Evolutionary conservation across 2,113 vertebrate genomes (phyloP).

Genomic region (Gymnarchus niloticus): DNA sequence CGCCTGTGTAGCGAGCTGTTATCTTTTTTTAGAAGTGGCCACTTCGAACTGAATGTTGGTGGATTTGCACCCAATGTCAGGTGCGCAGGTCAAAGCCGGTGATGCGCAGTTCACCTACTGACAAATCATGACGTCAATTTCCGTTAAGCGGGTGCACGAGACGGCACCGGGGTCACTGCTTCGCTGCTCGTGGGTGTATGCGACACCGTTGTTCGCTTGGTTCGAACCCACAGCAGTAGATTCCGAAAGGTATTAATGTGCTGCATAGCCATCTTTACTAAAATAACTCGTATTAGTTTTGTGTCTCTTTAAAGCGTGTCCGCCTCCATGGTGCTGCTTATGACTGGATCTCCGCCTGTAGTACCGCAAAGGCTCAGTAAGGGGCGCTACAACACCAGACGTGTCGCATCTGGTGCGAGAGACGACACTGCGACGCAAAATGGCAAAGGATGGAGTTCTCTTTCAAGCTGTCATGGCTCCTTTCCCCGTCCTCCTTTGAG

Average conservation of each 20-base stretch:
- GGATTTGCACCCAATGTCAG: neutral
- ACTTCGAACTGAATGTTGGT: neutral
- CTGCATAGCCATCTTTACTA: neutral
- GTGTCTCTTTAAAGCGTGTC: neutral
- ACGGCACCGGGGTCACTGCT: slow-evolving; percentile 15
- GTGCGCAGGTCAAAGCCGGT: neutral
- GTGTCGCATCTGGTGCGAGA: neutral
- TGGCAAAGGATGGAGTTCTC: no score
- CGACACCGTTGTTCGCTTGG: neutral
- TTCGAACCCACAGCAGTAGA: neutral
- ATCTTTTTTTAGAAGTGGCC: neutral
- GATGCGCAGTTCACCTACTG: neutral
- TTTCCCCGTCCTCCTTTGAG: no score
- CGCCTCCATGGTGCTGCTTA: neutral
- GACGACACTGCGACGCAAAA: neutral
- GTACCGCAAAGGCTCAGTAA: neutral
- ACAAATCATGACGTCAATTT: slow-evolving; percentile 22
- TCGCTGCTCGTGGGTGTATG: neutral
- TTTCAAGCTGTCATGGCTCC: no score
- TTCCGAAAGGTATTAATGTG: neutral
- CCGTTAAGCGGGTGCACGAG: neutral
- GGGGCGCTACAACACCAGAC: slow-evolving; percentile 10
- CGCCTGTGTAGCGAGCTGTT: neutral
- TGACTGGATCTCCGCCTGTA: neutral
- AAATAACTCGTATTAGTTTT: neutral